phyloP scores from a whole-genome alignment of 2,113 vertebrate species.

The Mesoclemmys tuberculata region DNA sequence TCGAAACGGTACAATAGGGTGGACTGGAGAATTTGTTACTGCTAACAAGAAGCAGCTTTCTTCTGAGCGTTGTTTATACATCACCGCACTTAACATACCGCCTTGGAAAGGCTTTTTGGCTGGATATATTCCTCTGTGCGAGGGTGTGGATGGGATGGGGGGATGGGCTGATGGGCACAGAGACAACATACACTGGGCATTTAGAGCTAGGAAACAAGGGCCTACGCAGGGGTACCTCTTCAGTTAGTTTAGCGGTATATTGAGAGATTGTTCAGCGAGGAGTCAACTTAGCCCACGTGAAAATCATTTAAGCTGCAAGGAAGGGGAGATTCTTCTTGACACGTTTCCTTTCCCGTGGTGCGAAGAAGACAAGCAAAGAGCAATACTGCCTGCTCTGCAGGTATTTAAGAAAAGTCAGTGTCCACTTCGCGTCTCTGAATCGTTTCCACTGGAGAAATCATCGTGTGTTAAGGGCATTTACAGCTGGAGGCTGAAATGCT shows the following conservation, averaged over 20 bases:
- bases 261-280: conserved; percentile 39
- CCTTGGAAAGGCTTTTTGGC: conserved; percentile 51
- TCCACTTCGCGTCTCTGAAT: not conserved
- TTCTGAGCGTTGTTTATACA: conserved; percentile 78
- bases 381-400: not conserved
- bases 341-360: not conserved
- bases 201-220: conserved; percentile 44
- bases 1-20: conserved; percentile 61
- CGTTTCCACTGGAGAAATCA: conserved; percentile 45
- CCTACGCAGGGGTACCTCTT: conserved; percentile 56
- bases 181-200: conserved; percentile 44
- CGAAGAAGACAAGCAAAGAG: not conserved
- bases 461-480: conserved; percentile 38
- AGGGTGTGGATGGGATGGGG: conserved; percentile 69
- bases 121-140: conserved; percentile 65
- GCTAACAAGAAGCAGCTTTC: conserved; percentile 75
- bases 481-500: conserved; percentile 46
- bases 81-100: conserved; percentile 66
- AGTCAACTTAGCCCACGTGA: not conserved
- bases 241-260: conserved; percentile 46
- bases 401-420: not conserved
- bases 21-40: conserved; percentile 73
- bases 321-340: not conserved
- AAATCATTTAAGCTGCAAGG: not conserved
- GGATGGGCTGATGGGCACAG: conserved; percentile 62